Conservation (phyloP, 2,113 vertebrate genomes). For the Conger conger region DNA sequence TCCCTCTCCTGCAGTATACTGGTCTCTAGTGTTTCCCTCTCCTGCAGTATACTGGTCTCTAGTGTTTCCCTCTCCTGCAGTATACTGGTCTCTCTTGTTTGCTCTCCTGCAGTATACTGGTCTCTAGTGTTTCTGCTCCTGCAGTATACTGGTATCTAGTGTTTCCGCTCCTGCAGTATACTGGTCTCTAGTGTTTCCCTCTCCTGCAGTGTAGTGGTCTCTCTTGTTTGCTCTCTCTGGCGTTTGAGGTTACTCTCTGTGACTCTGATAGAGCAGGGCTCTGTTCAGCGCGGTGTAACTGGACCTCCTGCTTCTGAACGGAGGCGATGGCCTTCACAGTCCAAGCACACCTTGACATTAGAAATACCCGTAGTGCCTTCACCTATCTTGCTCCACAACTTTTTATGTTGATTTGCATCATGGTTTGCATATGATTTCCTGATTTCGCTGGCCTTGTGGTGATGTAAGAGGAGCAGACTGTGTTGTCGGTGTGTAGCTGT, state of each 20-base stretch:
- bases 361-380: background rate
- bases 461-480: too few species aligned
- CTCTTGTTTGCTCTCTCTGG: slow-evolving; percentile 1
- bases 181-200: too few species aligned
- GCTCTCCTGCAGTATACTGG: slow-evolving; percentile 9
- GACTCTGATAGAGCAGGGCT: slow-evolving; percentile 15
- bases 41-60: slow-evolving; percentile 19
- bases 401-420: background rate
- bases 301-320: background rate
- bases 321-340: background rate
- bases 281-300: slow-evolving; percentile 33
- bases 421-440: background rate
- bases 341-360: background rate
- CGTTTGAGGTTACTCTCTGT: slow-evolving; percentile 37
- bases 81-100: too few species aligned
- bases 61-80: slow-evolving; percentile 15
- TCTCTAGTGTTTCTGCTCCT: slow-evolving; percentile 21
- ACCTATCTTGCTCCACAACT: too few species aligned
- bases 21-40: too few species aligned
- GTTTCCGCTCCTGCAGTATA: too few species aligned
- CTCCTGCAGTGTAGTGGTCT: too few species aligned
- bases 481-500: too few species aligned
- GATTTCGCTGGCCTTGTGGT: background rate
- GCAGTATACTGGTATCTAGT: too few species aligned
- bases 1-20: too few species aligned